Conservation (phyloP, 2,797 vertebrate genomes). For the Protonibea diacanthus region DNA sequence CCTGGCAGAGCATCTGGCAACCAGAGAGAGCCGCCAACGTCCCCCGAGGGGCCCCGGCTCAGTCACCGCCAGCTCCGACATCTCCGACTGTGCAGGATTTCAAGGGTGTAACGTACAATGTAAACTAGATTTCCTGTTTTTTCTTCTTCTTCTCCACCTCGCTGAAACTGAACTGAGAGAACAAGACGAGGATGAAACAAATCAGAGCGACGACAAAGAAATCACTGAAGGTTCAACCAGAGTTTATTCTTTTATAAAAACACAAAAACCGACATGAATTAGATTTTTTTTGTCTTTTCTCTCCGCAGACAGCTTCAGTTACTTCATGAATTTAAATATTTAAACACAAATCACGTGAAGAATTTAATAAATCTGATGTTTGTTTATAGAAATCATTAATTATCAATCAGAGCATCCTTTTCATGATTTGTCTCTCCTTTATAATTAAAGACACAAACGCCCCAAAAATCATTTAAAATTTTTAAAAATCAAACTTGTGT, state of each 20-base stretch:
- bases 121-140: constrained; percentile 1
- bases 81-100: constrained; percentile 51
- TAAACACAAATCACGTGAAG: no score
- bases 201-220: not conserved
- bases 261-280: not conserved
- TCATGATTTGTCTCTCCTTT: no score
- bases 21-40: constrained; percentile 39
- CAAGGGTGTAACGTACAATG: constrained; percentile 31
- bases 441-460: no score
- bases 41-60: constrained; percentile 57
- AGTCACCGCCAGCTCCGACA: constrained; percentile 44
- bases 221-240: no score
- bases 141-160: not conserved
- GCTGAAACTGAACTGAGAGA: not conserved
- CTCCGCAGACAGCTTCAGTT: no score
- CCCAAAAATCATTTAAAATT: no score
- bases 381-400: no score
- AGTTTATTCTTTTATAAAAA: not conserved
- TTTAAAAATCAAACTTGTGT: no score
- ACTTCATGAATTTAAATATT: no score
- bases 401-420: no score
- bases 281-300: no score
- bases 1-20: constrained; percentile 74
- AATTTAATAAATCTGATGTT: no score
- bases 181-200: not conserved